Evolutionary conservation across 2,797 vertebrate genomes (phyloP), one percentile per base, ranked within the genome.

Genomic region (Chelon auratus): DNA sequence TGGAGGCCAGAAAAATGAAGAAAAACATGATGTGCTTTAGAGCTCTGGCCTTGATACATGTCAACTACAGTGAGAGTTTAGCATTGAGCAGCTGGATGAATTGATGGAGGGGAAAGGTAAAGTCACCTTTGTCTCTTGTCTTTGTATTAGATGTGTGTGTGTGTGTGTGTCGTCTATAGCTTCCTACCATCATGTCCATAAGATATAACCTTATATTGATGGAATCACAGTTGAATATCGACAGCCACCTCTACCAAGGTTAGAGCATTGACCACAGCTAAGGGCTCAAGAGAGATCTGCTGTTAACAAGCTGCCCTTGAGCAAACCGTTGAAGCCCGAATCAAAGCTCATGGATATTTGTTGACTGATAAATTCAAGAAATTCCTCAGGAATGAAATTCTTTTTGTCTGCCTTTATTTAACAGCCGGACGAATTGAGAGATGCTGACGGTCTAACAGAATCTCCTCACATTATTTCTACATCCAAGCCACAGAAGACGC

Each of bases 401-500:
- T 66, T 10, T 81, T 51, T 72, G 13, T 72, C n/a, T 71, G 4
- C 77, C 37, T 83, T 33, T 43, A 14, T 50, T 42, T 12, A 11
- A 61, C 51, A 79, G 67, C 61, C 47, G 39, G 69, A 63, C 18
- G 9, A 66, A 62, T 47, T 30, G 18, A 58, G 83, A 61, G 37
- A 78, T 75, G 60, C 68, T 75, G 57, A 69, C 62, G 26, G 62
- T 66, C 45, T 80, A 40, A 83, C 37, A 63, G 42, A 37, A 20
- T 26, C 17, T 68, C 54, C 4, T 33, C 30, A 42, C 40, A 74
- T 33, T 63, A 59, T 36, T 30, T 48, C 61, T 6, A 14, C 58
- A 50, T 61, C 39, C 43, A 43, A 22, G 64, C 42, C 36, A 9
- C 54, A 63, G 57, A 73, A 18, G 47, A 60, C 56, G 15, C 24